A percentile compares a stretch with the other conserved stretches of the same genome.
These are phyloP conservation scores for Cygnus atratus DNA, from an alignment of 2,113 vertebrate genomes.

Conservation along the genomic window DNA sequence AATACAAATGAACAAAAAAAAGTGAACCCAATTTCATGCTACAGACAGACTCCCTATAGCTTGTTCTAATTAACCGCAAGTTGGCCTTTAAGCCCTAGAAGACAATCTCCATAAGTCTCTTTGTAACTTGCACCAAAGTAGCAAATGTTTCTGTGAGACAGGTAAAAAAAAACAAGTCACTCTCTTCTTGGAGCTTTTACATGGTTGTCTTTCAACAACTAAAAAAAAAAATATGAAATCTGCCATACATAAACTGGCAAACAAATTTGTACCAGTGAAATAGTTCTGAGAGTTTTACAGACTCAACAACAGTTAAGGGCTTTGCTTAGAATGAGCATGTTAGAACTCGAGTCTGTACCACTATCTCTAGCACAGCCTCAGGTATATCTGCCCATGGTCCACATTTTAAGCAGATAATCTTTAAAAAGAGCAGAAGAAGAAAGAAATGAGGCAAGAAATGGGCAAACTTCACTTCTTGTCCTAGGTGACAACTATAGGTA, in stretches of 20 bases:
- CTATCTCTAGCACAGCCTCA: neutral
- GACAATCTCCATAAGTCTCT: neutral
- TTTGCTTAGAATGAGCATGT: neutral
- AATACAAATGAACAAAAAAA: neutral
- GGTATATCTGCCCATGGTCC: neutral
- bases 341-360: fast-evolving
- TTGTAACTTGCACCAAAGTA: neutral
- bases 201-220: neutral
- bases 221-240: neutral
- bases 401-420: neutral
- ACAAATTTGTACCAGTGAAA: neutral
- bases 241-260: neutral
- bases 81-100: neutral
- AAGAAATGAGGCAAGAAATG: neutral
- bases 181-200: neutral
- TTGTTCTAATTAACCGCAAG: neutral
- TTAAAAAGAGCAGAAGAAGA: neutral
- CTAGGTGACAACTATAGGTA: neutral
- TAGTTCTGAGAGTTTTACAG: neutral
- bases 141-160: neutral
- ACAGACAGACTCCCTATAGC: neutral
- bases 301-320: neutral
- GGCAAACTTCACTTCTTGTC: neutral
- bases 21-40: neutral
- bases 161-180: fast-evolving